Percentiles rank a stretch among this genome's conserved stretches.
phyloP scores from a whole-genome alignment of 2,888 invertebrate genomes.

The Apotomis betuletana region DNA sequence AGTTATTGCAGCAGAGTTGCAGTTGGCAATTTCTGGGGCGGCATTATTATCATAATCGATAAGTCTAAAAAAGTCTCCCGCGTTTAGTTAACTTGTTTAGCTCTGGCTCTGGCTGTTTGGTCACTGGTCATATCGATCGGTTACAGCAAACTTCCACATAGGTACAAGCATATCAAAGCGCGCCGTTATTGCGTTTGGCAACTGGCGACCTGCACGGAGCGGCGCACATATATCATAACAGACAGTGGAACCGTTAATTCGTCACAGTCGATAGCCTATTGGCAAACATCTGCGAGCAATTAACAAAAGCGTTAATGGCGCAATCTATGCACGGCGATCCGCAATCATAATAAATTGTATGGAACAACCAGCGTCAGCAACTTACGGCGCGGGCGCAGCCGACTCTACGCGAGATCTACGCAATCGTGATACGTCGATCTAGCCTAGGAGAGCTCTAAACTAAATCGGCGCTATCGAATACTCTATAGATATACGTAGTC shows the following conservation, averaged over 20 bases:
- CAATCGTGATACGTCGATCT: neutral
- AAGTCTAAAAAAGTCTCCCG: too few relatives aligned
- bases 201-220: neutral
- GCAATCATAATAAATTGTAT: slow-evolving; percentile 35
- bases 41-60: too few relatives aligned
- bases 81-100: too few relatives aligned
- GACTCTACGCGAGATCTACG: neutral
- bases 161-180: too few relatives aligned
- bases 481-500: too few relatives aligned
- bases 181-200: too few relatives aligned
- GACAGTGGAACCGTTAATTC: neutral
- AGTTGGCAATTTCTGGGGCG: too few relatives aligned
- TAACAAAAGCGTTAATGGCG: slow-evolving; percentile 29
- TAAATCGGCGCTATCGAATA: neutral
- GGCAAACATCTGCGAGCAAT: slow-evolving; percentile 21
- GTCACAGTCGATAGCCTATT: slow-evolving; percentile 19
- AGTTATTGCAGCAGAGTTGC: too few relatives aligned
- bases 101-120: too few relatives aligned
- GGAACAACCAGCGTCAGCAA: neutral
- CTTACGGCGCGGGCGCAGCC: neutral
- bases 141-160: too few relatives aligned
- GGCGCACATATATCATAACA: neutral
- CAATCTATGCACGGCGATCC: slow-evolving; percentile 6
- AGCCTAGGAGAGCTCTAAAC: too few relatives aligned
- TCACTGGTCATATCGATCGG: too few relatives aligned